Evolutionary conservation across 2,113 vertebrate genomes (phyloP).

Genomic region (Phylloscopus trochiloides): DNA sequence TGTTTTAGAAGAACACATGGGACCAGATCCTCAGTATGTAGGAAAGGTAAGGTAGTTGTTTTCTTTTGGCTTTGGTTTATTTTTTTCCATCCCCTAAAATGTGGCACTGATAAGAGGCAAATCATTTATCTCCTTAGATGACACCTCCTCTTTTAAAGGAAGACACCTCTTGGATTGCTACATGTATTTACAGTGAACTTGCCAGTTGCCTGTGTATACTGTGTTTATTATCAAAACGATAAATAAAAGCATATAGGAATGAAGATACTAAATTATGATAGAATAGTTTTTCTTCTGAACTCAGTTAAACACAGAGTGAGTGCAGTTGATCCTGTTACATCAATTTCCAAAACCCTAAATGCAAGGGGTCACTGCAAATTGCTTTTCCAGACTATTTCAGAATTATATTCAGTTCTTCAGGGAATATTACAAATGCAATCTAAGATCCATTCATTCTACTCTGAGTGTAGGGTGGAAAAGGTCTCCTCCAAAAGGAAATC

Average conservation of each 20-base stretch:
- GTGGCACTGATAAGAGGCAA: background rate
- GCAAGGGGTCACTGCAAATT: background rate
- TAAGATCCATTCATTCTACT: background rate
- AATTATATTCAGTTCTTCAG: background rate
- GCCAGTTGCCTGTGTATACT: background rate
- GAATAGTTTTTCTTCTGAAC: background rate
- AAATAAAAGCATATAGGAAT: background rate
- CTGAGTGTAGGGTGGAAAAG: background rate
- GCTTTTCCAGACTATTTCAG: background rate
- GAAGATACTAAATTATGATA: background rate
- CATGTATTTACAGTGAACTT: background rate
- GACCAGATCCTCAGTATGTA: slow-evolving; percentile 94
- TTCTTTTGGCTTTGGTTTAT: background rate
- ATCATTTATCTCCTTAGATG: background rate
- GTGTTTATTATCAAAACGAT: background rate
- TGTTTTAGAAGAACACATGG: slow-evolving; percentile 99
- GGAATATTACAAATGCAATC: background rate
- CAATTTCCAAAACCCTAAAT: background rate
- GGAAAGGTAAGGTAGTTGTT: slow-evolving; percentile 84
- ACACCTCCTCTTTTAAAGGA: background rate
- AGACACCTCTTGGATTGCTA: background rate
- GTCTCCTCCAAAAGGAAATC: background rate
- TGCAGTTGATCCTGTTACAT: background rate
- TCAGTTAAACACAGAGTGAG: background rate
- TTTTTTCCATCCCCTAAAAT: background rate